phyloP scores from a whole-genome alignment of 37 sponge, comb jelly and placozoan genomes.

The Amphimedon queenslandica region DNA sequence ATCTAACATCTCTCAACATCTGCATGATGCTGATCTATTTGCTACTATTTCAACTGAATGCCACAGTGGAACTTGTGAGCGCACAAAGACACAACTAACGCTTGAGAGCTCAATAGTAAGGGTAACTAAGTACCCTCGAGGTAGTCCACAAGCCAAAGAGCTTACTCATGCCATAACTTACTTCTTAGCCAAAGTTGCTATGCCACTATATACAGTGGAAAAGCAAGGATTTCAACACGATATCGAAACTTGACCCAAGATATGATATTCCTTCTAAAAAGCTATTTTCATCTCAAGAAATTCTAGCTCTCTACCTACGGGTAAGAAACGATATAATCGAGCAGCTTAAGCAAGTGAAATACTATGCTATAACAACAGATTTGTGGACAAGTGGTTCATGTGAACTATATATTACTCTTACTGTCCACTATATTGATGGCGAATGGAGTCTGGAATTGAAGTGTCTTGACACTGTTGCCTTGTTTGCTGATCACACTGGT shows the following conservation, averaged over 20 bases:
- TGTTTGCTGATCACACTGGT: too few relatives aligned
- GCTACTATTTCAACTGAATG: background rate
- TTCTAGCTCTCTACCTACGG: background rate
- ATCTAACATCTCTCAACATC: background rate
- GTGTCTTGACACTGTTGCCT: too few relatives aligned
- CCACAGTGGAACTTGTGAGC: background rate
- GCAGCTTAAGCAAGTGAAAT: background rate
- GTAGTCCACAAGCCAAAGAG: constrained; percentile 10
- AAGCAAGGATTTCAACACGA: background rate
- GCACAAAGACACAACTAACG: background rate
- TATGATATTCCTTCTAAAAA: constrained; percentile 10
- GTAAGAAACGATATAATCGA: background rate
- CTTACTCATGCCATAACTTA: constrained; percentile 4
- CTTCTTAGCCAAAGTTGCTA: constrained; percentile 9
- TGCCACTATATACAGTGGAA: constrained; percentile 7
- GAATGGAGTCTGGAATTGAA: too few relatives aligned
- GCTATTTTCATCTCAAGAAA: background rate
- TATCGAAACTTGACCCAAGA: constrained; percentile 2
- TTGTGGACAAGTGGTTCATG: too few relatives aligned
- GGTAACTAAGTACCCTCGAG: background rate
- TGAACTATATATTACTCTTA: too few relatives aligned
- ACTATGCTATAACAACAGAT: constrained; percentile 19
- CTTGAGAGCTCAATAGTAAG: background rate
- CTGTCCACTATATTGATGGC: too few relatives aligned
- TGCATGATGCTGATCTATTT: background rate